phyloP scores from a whole-genome alignment of 1,140 invertebrate species.

The Helicoverpa zea region DNA sequence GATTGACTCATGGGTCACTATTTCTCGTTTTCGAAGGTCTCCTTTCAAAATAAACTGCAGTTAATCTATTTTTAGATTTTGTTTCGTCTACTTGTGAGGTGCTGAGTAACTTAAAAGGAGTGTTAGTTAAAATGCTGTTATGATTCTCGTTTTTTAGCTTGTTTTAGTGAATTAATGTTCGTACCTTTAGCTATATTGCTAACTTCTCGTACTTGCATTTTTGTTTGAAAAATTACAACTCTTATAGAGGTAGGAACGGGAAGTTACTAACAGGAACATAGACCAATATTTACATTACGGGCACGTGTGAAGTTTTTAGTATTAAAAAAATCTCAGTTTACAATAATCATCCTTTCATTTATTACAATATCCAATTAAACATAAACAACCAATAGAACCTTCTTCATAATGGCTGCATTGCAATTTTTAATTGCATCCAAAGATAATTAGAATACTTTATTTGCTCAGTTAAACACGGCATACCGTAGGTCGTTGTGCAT shows the following conservation, averaged over 20 bases:
- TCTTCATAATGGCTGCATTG: constrained; percentile 28
- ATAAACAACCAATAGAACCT: constrained; percentile 22
- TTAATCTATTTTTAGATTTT: constrained; percentile 25
- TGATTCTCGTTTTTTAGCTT: no score
- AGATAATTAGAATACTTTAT: constrained; percentile 58
- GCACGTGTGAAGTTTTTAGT: not conserved
- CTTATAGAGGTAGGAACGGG: no score
- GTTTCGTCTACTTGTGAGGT: not conserved
- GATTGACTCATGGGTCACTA: not conserved
- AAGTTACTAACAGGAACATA: no score
- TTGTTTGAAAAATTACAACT: no score
- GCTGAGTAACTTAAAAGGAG: not conserved
- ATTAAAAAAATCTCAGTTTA: not conserved
- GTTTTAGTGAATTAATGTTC: no score
- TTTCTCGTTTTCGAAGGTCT: constrained; percentile 40
- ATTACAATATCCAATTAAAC: constrained; percentile 15
- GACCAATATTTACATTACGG: no score
- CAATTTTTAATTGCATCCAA: constrained; percentile 50
- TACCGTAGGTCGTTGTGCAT: constrained; percentile 63
- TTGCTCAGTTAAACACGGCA: constrained; percentile 53
- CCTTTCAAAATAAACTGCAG: constrained; percentile 27
- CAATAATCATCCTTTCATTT: not conserved
- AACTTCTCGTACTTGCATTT: no score
- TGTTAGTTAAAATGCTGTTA: no score
- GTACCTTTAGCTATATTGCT: no score